Evolutionary conservation across 2,113 vertebrate genomes (phyloP).

Genomic region (Dinomys branickii): DNA sequence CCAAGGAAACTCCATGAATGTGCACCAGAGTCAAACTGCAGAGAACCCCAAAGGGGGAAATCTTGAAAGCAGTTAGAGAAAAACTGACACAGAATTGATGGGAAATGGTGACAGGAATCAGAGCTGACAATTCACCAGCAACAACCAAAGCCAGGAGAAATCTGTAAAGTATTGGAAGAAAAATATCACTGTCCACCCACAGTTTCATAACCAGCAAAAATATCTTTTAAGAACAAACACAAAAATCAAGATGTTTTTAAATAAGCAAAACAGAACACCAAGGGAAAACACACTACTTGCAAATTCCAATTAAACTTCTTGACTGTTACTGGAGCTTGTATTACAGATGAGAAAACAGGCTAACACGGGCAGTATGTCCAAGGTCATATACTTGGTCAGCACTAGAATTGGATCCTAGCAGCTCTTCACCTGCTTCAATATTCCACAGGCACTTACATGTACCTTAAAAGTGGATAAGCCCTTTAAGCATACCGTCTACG

Average conservation of each 20-base stretch:
- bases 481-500: background rate
- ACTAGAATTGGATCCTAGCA: constrained; percentile 21
- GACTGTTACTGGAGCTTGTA: background rate
- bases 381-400: constrained; percentile 24
- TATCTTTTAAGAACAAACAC: constrained; percentile 18
- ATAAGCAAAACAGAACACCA: constrained; percentile 7
- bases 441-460: background rate
- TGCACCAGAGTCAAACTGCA: background rate
- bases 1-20: background rate
- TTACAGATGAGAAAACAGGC: constrained; percentile 44
- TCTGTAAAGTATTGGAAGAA: constrained; percentile 17
- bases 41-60: constrained; percentile 16
- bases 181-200: background rate
- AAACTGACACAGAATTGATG: background rate
- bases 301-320: background rate
- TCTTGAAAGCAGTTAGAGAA: background rate
- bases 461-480: constrained; percentile 9
- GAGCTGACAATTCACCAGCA: background rate
- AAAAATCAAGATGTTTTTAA: constrained; percentile 13
- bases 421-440: constrained; percentile 26
- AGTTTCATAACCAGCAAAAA: constrained; percentile 47
- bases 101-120: background rate
- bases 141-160: background rate
- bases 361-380: constrained; percentile 1
- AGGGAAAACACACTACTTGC: background rate